phyloP scores from a whole-genome alignment of 2,113 vertebrate genomes.

The Echinops telfairi region DNA sequence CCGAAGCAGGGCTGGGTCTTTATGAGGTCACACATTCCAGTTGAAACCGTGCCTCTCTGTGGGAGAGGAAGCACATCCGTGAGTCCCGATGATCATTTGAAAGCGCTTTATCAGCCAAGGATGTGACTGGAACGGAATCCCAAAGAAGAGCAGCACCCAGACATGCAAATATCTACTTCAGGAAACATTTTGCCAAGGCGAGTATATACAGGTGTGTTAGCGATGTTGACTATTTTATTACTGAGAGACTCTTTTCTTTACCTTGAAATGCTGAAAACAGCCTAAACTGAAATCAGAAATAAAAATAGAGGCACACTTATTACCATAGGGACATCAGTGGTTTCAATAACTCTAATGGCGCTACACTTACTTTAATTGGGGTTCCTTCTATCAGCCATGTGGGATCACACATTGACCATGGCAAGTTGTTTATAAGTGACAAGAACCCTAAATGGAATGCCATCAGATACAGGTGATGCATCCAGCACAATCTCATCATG shows the following conservation, averaged over 20 bases:
- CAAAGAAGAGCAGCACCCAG: constrained; percentile 39
- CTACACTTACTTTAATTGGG: background rate
- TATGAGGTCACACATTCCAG: constrained; percentile 15
- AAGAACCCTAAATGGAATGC: background rate
- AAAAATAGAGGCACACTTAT: background rate
- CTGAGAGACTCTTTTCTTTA: constrained; percentile 2
- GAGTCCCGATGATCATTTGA: background rate
- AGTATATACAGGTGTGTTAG: background rate
- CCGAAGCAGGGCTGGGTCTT: background rate
- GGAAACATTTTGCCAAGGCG: background rate
- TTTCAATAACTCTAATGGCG: background rate
- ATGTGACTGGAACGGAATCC: constrained; percentile 1
- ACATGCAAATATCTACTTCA: background rate
- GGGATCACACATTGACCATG: background rate
- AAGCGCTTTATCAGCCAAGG: constrained; percentile 24
- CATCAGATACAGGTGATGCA: background rate
- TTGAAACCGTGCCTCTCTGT: background rate
- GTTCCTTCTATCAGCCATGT: background rate
- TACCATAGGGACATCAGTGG: background rate
- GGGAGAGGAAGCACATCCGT: background rate
- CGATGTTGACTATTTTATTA: background rate
- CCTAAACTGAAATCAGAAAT: background rate
- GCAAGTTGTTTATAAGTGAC: background rate
- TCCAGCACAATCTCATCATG: background rate
- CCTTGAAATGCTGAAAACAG: background rate